These are phyloP conservation scores for Therioaphis trifolii DNA, from an alignment of 2,888 invertebrate genomes.

Conservation along the genomic window DNA sequence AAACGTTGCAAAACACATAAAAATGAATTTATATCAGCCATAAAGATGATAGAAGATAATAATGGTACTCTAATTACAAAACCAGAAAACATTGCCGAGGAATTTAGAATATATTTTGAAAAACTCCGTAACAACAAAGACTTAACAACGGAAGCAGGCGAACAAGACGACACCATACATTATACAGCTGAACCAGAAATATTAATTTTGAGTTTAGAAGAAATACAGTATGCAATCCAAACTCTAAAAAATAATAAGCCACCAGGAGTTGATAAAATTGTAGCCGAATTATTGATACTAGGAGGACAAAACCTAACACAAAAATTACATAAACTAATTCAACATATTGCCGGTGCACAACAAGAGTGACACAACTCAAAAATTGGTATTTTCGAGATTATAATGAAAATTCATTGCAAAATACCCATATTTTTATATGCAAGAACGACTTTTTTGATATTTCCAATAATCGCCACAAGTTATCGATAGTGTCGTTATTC, in stretches of 20 bases:
- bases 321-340: conserved; percentile 25
- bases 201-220: background rate
- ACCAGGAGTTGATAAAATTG: conserved; percentile 34
- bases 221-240: background rate
- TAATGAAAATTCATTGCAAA: too few relatives aligned
- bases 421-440: too few relatives aligned
- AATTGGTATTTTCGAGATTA: too few relatives aligned
- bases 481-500: too few relatives aligned
- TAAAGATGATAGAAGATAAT: conserved; percentile 6
- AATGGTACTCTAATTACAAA: conserved; percentile 17
- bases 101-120: conserved; percentile 21
- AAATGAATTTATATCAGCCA: background rate
- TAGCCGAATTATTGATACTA: background rate
- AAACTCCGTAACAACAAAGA: conserved; percentile 12
- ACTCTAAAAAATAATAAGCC: conserved; percentile 31
- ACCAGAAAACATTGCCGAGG: conserved; percentile 16
- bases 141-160: background rate
- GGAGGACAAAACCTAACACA: conserved; percentile 18
- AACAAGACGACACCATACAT: conserved; percentile 12
- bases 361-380: too few relatives aligned
- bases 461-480: too few relatives aligned
- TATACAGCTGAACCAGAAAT: conserved; percentile 14
- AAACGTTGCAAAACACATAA: conserved; percentile 4
- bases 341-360: too few relatives aligned
- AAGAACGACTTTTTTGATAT: too few relatives aligned